These are phyloP conservation scores for Copidosoma floridanum DNA, from an alignment of 1,140 invertebrate species.

Conservation along the genomic window DNA sequence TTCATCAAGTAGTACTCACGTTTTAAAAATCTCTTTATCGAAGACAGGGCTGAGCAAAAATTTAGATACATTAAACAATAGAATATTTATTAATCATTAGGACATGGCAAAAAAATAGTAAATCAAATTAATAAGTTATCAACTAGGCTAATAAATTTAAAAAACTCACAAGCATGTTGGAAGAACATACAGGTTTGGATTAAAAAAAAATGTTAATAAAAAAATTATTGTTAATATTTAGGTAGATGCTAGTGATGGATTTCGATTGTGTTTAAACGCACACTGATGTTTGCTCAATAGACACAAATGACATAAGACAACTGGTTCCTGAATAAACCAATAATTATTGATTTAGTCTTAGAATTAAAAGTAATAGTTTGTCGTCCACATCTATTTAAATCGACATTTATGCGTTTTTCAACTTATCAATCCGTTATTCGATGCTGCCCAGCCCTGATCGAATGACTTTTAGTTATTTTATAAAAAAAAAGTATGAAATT, in stretches of 20 bases:
- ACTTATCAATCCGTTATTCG: neutral
- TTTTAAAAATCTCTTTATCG: constrained; percentile 22
- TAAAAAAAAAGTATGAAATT: neutral
- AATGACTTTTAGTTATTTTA: constrained; percentile 1
- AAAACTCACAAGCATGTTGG: constrained; percentile 1
- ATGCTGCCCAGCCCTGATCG: constrained; percentile 22
- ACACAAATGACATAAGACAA: too few relatives aligned
- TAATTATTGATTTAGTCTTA: too few relatives aligned
- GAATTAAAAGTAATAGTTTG: too few relatives aligned
- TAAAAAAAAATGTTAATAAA: neutral
- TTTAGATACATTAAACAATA: constrained; percentile 4
- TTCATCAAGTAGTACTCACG: constrained; percentile 16
- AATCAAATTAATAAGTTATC: neutral
- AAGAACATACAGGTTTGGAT: constrained; percentile 9
- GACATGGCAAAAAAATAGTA: neutral
- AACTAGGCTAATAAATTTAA: too few relatives aligned
- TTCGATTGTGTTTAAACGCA: too few relatives aligned
- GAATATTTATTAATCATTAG: neutral
- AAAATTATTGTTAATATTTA: neutral
- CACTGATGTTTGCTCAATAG: too few relatives aligned
- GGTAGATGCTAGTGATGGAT: too few relatives aligned
- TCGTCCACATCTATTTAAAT: too few relatives aligned
- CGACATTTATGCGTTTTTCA: too few relatives aligned
- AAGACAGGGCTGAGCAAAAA: constrained; percentile 27
- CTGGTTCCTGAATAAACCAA: too few relatives aligned